Conservation (phyloP, 2,113 vertebrate species). For the Gallinago media region DNA sequence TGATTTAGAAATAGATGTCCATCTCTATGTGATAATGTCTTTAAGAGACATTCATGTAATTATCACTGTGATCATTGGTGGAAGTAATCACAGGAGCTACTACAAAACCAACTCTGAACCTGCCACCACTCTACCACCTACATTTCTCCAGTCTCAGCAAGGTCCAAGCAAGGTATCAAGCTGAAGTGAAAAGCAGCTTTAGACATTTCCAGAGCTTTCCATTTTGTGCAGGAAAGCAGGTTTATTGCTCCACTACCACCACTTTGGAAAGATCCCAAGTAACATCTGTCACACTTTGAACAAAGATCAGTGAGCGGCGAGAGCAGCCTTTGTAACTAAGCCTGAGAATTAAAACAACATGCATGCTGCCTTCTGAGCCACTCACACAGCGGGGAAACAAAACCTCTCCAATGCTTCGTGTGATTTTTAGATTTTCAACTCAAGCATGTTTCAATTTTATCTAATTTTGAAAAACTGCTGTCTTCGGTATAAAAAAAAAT, state of each 20-base stretch:
- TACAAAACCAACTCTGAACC: background rate
- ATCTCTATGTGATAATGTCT: background rate
- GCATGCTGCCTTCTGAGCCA: background rate
- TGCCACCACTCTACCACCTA: background rate
- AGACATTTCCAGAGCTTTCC: background rate
- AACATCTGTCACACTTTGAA: slow-evolving; percentile 27
- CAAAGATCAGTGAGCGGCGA: background rate
- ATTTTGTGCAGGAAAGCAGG: background rate
- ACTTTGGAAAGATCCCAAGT: background rate
- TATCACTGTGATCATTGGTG: background rate
- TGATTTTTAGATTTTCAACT: background rate
- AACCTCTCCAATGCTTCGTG: background rate
- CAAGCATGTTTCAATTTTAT: background rate
- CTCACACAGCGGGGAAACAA: background rate
- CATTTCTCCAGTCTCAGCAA: background rate
- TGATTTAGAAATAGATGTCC: background rate
- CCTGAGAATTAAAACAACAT: background rate
- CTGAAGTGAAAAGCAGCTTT: background rate
- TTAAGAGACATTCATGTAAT: background rate
- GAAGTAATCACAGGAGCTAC: background rate
- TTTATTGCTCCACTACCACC: background rate
- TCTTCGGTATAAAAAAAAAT: background rate
- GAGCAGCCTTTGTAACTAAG: background rate
- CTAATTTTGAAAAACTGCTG: background rate
- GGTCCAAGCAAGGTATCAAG: background rate